Conservation (phyloP, 2,113 vertebrate genomes). For the Sminthopsis crassicaudata region DNA sequence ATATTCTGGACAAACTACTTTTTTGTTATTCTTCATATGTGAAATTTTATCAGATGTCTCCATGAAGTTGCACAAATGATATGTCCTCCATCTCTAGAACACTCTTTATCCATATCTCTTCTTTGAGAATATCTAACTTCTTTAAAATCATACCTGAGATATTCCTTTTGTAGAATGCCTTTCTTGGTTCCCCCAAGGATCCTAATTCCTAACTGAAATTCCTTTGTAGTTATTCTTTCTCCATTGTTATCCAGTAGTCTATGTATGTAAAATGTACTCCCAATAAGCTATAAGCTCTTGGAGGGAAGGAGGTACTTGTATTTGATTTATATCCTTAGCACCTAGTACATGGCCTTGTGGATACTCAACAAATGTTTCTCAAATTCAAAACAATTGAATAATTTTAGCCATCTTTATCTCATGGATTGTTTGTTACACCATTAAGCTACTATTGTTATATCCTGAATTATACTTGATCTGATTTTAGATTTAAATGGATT, state of each 20-base stretch:
- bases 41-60: not conserved
- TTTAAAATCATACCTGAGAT: not conserved
- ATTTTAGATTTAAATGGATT: not conserved
- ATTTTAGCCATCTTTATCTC: not conserved
- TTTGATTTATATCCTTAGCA: not conserved
- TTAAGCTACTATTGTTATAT: not conserved
- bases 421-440: not conserved
- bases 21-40: not conserved
- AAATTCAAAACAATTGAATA: not conserved
- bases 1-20: not conserved
- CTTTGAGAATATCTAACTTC: not conserved
- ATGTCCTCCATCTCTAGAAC: not conserved
- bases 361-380: not conserved
- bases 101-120: not conserved
- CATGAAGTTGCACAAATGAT: not conserved
- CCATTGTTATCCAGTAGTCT: not conserved
- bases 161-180: not conserved
- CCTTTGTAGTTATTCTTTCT: not conserved
- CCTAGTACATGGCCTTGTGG: not conserved
- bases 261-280: not conserved
- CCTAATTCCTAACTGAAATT: not conserved
- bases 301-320: not conserved
- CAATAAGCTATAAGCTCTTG: not conserved
- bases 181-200: not conserved
- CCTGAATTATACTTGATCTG: not conserved